Evolutionary conservation across 2,888 invertebrate genomes (phyloP).

Genomic region (Lasius fuliginosus): DNA sequence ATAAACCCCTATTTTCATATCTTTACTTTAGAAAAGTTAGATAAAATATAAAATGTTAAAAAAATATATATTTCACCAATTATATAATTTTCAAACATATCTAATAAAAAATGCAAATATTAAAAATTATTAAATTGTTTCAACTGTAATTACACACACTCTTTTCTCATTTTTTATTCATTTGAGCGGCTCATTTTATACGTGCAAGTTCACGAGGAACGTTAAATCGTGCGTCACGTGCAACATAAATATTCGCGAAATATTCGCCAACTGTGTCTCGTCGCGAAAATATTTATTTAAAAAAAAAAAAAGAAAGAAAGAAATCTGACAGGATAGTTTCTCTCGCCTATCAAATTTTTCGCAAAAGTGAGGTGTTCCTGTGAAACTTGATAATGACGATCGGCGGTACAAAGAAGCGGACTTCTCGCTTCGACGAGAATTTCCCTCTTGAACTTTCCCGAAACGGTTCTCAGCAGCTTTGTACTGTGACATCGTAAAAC

Average conservation of each 20-base stretch:
- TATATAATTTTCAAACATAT: not conserved
- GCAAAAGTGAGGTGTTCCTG: not conserved
- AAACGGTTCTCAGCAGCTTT: slow-evolving; percentile 39
- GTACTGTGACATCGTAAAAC: slow-evolving; percentile 37
- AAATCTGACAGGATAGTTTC: slow-evolving; percentile 14
- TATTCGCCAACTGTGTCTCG: not conserved
- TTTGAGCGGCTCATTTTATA: slow-evolving; percentile 1
- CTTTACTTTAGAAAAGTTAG: not conserved
- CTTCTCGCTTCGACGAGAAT: slow-evolving; percentile 51
- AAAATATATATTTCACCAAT: not conserved
- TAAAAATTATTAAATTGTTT: not conserved
- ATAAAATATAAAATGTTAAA: not conserved
- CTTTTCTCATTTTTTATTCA: not conserved
- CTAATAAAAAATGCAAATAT: slow-evolving; percentile 19
- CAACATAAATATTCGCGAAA: slow-evolving; percentile 14
- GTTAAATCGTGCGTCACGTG: not conserved
- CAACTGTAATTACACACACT: not conserved
- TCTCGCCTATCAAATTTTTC: slow-evolving; percentile 50
- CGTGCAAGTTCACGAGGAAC: not conserved
- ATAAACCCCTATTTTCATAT: not conserved
- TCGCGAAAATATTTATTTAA: not conserved
- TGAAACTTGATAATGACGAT: slow-evolving; percentile 66
- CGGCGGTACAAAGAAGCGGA: slow-evolving; percentile 15
- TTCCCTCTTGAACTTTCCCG: slow-evolving; percentile 52
- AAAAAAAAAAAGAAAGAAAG: slow-evolving; percentile 8